phyloP scores from a whole-genome alignment of 2,113 vertebrate genomes.

The Chunga burmeisteri region DNA sequence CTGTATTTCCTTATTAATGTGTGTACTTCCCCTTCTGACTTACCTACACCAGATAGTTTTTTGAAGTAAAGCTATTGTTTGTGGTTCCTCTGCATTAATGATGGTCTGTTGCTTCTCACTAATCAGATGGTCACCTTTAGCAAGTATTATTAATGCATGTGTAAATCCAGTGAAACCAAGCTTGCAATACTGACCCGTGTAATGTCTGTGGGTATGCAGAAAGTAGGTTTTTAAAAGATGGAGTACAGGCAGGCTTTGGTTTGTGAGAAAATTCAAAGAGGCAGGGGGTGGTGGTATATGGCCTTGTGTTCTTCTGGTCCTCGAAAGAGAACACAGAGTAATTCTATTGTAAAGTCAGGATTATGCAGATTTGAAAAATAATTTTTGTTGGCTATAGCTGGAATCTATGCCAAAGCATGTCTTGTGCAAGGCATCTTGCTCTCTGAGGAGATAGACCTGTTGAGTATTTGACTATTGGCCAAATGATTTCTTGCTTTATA shows the following conservation, averaged over 20 bases:
- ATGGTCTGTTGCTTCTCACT: not conserved
- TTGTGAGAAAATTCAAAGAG: not conserved
- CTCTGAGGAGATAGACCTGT: slow-evolving; percentile 24
- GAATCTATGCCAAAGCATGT: slow-evolving; percentile 14
- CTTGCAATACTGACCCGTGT: not conserved
- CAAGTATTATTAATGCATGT: not conserved
- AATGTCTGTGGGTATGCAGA: not conserved
- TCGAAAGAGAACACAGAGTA: not conserved
- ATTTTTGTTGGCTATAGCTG: not conserved
- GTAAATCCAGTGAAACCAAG: not conserved
- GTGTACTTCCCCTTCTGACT: not conserved
- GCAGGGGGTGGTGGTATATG: accelerated
- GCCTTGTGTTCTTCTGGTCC: not conserved
- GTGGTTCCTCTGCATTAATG: not conserved
- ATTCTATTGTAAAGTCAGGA: not conserved
- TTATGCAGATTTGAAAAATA: not conserved
- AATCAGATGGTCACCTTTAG: not conserved
- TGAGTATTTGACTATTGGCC: slow-evolving; percentile 42
- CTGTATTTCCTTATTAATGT: not conserved
- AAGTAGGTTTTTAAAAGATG: not conserved
- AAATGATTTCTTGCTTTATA: slow-evolving; percentile 57
- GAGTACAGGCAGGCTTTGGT: not conserved
- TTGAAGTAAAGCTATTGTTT: not conserved
- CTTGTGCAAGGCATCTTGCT: slow-evolving; percentile 13
- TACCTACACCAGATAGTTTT: not conserved